Evolutionary conservation across 2,113 vertebrate species (phyloP).

Genomic region (Noturus placidus): DNA sequence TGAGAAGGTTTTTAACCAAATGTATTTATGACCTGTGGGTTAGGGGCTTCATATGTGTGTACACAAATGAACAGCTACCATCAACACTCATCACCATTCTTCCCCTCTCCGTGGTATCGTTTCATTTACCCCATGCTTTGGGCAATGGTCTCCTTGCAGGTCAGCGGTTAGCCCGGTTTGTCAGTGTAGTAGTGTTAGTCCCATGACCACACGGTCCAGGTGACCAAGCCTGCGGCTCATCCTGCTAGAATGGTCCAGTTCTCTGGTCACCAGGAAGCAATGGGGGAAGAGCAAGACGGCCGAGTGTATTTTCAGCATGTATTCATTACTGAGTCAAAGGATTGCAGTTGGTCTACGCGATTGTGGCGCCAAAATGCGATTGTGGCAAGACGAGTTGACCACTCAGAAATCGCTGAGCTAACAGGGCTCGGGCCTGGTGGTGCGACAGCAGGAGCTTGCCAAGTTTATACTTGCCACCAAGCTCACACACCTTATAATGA

Average conservation of each 20-base stretch:
- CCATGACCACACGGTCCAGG: conserved; percentile 66
- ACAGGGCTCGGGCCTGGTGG: conserved; percentile 73
- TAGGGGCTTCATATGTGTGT: conserved; percentile 49
- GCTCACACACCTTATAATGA: conserved; percentile 76
- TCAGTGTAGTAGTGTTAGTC: conserved; percentile 70
- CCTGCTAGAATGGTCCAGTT: conserved; percentile 70
- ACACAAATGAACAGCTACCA: conserved; percentile 24
- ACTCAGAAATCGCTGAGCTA: conserved; percentile 90
- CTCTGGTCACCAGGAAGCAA: conserved; percentile 73
- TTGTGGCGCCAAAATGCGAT: conserved; percentile 88
- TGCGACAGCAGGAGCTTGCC: conserved; percentile 60
- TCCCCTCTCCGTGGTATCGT: neutral
- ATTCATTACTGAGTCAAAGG: conserved; percentile 89
- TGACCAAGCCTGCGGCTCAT: conserved; percentile 64
- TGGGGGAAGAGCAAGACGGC: conserved; percentile 69
- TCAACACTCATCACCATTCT: conserved; percentile 46
- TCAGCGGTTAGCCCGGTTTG: conserved; percentile 59
- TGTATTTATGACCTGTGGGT: conserved; percentile 72
- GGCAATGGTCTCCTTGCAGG: conserved; percentile 12
- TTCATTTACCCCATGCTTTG: conserved; percentile 17
- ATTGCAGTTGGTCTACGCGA: conserved; percentile 79
- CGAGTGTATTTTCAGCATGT: conserved; percentile 85
- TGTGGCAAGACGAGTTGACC: conserved; percentile 95
- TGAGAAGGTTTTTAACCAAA: conserved; percentile 57
- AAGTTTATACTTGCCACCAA: conserved; percentile 70